These are phyloP conservation scores for Noctuana brunneofusca DNA, from an alignment of 2,888 invertebrate genomes.

Conservation along the genomic window DNA sequence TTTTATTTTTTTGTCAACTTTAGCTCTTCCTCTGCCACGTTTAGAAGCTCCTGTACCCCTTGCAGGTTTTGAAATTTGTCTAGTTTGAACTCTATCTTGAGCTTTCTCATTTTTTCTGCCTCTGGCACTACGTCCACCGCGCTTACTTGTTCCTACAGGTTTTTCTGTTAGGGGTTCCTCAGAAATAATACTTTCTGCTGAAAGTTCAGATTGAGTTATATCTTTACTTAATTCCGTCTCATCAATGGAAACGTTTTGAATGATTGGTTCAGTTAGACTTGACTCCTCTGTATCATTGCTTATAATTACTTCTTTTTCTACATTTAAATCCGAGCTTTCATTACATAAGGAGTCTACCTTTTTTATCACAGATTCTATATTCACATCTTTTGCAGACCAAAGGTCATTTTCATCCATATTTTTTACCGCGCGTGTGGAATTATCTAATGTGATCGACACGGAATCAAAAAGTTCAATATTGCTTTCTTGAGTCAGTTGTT, in stretches of 20 bases:
- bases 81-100: conserved; percentile 70
- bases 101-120: conserved; percentile 72
- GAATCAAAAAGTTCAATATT: conserved; percentile 26
- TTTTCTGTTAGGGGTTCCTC: conserved; percentile 51
- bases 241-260: conserved; percentile 20
- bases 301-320: conserved; percentile 41
- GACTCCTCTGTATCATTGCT: conserved; percentile 35
- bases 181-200: conserved; percentile 40
- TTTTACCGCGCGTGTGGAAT: conserved; percentile 57
- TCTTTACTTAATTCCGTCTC: conserved; percentile 18
- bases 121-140: conserved; percentile 69
- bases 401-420: conserved; percentile 88
- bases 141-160: conserved; percentile 50
- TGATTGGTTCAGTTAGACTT: conserved; percentile 22
- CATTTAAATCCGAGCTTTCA: conserved; percentile 57
- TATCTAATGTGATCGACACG: conserved; percentile 21
- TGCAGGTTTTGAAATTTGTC: conserved; percentile 71
- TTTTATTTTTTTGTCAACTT: conserved; percentile 80
- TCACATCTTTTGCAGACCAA: conserved; percentile 91
- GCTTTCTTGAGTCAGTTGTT: neutral
- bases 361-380: conserved; percentile 92
- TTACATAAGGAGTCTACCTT: conserved; percentile 87
- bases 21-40: conserved; percentile 78
- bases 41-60: conserved; percentile 67
- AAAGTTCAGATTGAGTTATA: conserved; percentile 8